phyloP scores from a whole-genome alignment of 2,113 vertebrate genomes.

The Galbula dea region DNA sequence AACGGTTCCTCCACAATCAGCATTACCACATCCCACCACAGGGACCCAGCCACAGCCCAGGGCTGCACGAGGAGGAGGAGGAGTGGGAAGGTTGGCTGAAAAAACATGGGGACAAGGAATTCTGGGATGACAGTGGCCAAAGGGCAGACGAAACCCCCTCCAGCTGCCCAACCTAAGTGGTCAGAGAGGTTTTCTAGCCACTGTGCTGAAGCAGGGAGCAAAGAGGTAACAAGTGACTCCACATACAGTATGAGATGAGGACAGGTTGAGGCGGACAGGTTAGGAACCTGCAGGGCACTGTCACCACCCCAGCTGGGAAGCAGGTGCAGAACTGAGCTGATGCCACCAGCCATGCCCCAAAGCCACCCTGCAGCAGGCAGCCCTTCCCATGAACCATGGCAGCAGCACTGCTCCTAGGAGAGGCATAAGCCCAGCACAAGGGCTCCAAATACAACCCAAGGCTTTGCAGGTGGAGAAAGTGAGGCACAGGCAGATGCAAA shows the following conservation, averaged over 20 bases:
- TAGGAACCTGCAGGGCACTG: neutral
- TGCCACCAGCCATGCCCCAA: neutral
- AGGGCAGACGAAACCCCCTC: neutral
- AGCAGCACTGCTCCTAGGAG: neutral
- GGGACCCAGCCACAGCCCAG: accelerated
- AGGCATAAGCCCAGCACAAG: neutral
- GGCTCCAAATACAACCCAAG: neutral
- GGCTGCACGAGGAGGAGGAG: neutral
- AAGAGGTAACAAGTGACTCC: neutral
- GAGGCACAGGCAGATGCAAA: neutral
- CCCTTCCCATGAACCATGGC: neutral
- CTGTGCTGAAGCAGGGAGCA: neutral
- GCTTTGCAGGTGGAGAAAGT: neutral
- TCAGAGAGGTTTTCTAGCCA: neutral
- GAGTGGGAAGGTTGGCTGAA: neutral
- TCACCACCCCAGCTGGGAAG: neutral
- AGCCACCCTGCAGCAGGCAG: neutral
- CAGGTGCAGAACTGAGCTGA: neutral
- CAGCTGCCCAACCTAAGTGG: no score
- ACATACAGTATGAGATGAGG: neutral
- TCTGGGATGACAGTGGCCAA: neutral
- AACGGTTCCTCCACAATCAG: neutral
- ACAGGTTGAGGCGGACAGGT: neutral
- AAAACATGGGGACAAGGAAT: accelerated
- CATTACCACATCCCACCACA: neutral